Evolutionary conservation across 37 sponge, comb jelly and placozoan species (phyloP), one percentile per base, ranked within the genome.

Genomic region (Cladorhizidae sp.): DNA sequence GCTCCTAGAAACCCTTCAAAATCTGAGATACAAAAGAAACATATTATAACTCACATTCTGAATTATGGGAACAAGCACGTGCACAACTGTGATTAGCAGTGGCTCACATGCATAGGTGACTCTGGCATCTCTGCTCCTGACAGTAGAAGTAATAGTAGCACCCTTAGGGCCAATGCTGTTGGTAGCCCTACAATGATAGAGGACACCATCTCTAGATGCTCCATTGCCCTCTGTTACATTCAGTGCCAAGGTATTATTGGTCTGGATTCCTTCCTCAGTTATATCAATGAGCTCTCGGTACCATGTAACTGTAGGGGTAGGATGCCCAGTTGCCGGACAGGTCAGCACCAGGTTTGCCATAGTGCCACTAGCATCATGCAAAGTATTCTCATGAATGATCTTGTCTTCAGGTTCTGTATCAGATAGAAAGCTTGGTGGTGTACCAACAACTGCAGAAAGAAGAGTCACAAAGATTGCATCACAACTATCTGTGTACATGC

Each of bases 141-240:
- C 64, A 40, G 71, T 76, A 26, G 77, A 62, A 39, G 15, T 36
- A 43, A n/a, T 59, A 59, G 33, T 61, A 45, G 22, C 40, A 2
- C 49, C 43, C 56, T 56, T 21, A 8, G 33, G 3, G 1, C 88
- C 88, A 57, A 89, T 40, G 18, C 54, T 61, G 55, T 78, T 88
- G 57, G 41, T 70, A 37, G 85, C 90, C 17, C 32, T 18, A 73
- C 90, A 89, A 76, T 79, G 65, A 51, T 84, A 89, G 49, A 29
- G 64, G 25, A 83, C 62, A 43, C 89, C 89, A 38, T 17, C 64
- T 29, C 20, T 5, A 61, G 50, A 75, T 37, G 85, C 85, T 78
- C 74, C 41, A 0, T 15, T 40, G 6, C 39, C 76, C 28, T 84
- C 75, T n/a, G 57, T 75, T 33, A 89, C 78, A 25, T 72, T 72